These are phyloP conservation scores for Dromas ardeola DNA, from an alignment of 2,113 vertebrate species.

Conservation along the genomic window DNA sequence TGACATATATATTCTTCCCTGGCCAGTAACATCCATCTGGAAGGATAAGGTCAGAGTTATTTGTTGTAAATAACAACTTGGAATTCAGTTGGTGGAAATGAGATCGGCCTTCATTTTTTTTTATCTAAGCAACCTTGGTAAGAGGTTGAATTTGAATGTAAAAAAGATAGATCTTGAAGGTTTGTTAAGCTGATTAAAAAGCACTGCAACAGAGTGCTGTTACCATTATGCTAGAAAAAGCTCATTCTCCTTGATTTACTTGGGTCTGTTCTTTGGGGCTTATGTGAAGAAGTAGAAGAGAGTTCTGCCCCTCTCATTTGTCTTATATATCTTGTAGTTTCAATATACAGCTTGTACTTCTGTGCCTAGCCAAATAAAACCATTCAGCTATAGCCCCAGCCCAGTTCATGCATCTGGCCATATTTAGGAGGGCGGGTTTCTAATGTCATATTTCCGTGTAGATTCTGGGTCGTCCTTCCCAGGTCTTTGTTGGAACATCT, in stretches of 20 bases:
- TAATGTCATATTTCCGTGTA: neutral
- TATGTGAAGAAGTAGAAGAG: neutral
- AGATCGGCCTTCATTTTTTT: neutral
- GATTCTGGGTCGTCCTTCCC: neutral
- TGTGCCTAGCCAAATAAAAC: neutral
- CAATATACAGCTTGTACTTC: neutral
- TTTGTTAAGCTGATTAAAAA: neutral
- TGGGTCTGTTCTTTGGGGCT: neutral
- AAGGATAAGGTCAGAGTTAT: conserved; percentile 29
- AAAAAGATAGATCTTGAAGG: neutral
- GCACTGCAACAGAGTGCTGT: neutral
- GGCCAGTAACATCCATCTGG: neutral
- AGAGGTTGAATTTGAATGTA: neutral
- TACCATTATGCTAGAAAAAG: neutral
- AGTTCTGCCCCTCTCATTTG: neutral
- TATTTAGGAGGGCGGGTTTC: neutral
- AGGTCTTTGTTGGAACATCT: neutral
- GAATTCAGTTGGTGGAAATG: conserved; percentile 7
- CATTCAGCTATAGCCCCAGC: neutral
- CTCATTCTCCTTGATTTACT: neutral
- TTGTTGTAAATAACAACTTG: conserved; percentile 28
- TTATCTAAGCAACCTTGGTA: neutral
- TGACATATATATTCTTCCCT: neutral
- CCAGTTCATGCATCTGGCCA: neutral
- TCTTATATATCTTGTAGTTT: neutral